phyloP scores from a whole-genome alignment of 2,797 vertebrate species.

The Rousettus madagascariensis region DNA sequence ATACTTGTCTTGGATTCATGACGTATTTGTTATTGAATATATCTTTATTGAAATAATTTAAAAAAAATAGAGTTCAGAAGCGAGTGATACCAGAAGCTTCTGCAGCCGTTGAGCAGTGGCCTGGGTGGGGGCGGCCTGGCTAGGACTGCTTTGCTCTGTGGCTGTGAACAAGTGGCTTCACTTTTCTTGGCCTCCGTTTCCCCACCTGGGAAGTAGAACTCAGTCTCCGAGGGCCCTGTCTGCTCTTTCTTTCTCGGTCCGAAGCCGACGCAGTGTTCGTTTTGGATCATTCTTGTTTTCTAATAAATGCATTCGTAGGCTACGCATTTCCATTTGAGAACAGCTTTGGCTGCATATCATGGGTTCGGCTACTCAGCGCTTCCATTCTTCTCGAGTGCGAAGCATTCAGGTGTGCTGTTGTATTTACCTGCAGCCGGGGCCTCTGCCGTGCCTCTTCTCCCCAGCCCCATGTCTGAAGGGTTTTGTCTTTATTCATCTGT shows the following conservation, averaged over 20 bases:
- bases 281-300: neutral
- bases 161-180: neutral
- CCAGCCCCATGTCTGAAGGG: neutral
- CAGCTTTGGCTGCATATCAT: neutral
- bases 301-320: neutral
- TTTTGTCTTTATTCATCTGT: neutral
- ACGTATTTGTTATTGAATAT: neutral
- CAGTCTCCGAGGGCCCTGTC: neutral
- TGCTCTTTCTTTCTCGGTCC: neutral
- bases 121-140: neutral
- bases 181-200: neutral
- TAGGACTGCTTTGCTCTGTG: neutral
- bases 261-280: neutral
- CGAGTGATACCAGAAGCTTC: neutral
- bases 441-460: neutral
- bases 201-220: neutral
- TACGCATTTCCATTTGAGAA: neutral
- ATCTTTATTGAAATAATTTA: neutral
- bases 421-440: neutral
- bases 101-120: neutral
- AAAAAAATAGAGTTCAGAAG: neutral
- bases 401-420: neutral
- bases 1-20: neutral
- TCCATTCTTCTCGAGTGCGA: neutral
- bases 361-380: neutral